These are phyloP conservation scores for Mormyrus iriodes DNA, from an alignment of 2,113 vertebrate species.

Conservation along the genomic window DNA sequence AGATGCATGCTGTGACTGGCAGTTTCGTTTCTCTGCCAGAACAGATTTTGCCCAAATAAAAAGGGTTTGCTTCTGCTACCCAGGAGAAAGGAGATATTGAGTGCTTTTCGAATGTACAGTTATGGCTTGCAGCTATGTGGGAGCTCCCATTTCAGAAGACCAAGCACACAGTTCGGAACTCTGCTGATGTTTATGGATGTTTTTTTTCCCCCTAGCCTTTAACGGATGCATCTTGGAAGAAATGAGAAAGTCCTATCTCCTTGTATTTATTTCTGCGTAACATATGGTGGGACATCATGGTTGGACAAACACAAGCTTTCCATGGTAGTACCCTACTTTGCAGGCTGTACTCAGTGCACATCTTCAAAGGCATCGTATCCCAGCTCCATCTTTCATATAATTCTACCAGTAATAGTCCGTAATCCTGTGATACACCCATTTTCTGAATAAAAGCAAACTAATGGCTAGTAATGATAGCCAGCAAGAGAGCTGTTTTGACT, in stretches of 20 bases:
- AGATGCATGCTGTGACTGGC: slow-evolving; percentile 61
- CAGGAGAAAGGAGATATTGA: slow-evolving; percentile 53
- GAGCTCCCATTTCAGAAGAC: not conserved
- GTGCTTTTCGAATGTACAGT: not conserved
- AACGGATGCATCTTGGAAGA: not conserved
- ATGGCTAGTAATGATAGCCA: not conserved
- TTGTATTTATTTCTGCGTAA: not conserved
- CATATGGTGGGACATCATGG: not conserved
- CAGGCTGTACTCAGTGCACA: not conserved
- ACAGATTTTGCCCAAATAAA: slow-evolving; percentile 47
- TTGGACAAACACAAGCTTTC: not conserved
- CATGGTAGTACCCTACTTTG: not conserved
- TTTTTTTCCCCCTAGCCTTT: not conserved
- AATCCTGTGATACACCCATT: not conserved
- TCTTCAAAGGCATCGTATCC: not conserved
- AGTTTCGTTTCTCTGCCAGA: slow-evolving; percentile 62
- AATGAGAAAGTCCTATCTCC: not conserved
- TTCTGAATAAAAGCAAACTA: not conserved
- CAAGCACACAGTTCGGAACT: not conserved
- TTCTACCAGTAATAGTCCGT: not conserved
- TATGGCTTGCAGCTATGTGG: slow-evolving; percentile 4
- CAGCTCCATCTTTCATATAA: not conserved
- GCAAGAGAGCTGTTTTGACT: not conserved
- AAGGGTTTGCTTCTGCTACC: slow-evolving; percentile 41
- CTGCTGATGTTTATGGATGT: not conserved